Percentiles rank a stretch among this genome's conserved stretches.
phyloP scores from a whole-genome alignment of 2,888 invertebrate genomes.

The Cheilosia pagana region DNA sequence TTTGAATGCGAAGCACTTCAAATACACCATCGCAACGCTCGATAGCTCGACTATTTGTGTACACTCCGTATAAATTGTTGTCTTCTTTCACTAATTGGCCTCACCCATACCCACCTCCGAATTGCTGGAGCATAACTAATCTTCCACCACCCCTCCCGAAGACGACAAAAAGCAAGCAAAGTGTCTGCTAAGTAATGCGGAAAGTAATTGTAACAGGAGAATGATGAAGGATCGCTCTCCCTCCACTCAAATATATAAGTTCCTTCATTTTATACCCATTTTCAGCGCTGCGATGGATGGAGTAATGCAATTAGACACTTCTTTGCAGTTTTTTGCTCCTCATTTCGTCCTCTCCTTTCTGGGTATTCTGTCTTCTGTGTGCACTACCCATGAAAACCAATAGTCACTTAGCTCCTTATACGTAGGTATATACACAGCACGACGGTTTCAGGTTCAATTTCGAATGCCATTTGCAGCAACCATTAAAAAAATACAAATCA shows the following conservation, averaged over 20 bases:
- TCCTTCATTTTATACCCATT: constrained; percentile 32
- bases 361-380: constrained; percentile 5
- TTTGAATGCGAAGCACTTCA: constrained; percentile 51
- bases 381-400: constrained; percentile 7
- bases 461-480: not conserved
- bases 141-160: not conserved
- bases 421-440: not conserved
- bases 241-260: constrained; percentile 38
- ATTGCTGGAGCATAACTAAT: not conserved
- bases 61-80: too few species aligned
- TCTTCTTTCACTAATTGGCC: constrained; percentile 9
- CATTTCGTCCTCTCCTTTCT: not conserved
- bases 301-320: constrained; percentile 60
- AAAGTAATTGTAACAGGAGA: constrained; percentile 58
- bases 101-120: not conserved
- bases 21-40: constrained; percentile 28
- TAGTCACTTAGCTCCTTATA: constrained; percentile 13
- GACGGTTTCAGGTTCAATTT: not conserved
- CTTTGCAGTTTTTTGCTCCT: constrained; percentile 17
- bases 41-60: constrained; percentile 1
- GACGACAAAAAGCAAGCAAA: constrained; percentile 43
- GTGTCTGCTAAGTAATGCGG: constrained; percentile 60
- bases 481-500: constrained; percentile 12
- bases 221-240: constrained; percentile 50
- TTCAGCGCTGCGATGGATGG: constrained; percentile 1